These are phyloP conservation scores for Zapornia atra DNA, from an alignment of 2,113 vertebrate genomes.

Conservation along the genomic window DNA sequence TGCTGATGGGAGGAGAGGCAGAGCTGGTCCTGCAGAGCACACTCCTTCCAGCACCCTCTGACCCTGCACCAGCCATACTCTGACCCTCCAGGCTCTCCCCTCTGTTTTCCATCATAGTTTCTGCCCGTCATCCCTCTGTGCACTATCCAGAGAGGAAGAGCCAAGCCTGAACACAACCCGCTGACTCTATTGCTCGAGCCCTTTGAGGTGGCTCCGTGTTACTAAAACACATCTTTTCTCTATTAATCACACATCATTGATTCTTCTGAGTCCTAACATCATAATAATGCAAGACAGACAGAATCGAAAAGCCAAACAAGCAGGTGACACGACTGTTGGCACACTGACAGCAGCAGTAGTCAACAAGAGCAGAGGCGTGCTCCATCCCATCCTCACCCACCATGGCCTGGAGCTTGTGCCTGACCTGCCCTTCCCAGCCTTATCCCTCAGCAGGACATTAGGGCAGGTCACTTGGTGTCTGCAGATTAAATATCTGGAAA, in stretches of 20 bases:
- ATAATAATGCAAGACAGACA: rapidly evolving
- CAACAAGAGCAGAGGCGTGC: rapidly evolving
- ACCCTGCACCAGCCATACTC: rapidly evolving
- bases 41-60: background rate
- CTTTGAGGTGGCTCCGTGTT: background rate
- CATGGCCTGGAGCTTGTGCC: background rate
- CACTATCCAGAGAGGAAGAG: rapidly evolving
- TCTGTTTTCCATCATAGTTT: rapidly evolving
- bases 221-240: background rate
- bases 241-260: background rate
- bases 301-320: background rate
- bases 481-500: background rate
- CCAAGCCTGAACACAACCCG: background rate
- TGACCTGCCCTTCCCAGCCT: background rate
- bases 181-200: background rate
- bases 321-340: background rate
- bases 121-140: background rate
- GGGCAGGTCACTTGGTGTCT: background rate
- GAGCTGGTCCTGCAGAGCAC: background rate
- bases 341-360: background rate
- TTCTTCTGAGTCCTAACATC: background rate
- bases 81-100: rapidly evolving
- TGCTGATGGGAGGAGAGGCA: background rate
- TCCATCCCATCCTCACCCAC: background rate
- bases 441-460: rapidly evolving